These are phyloP conservation scores for human (Homo sapiens) DNA, from an alignment of 2,113 vertebrate genomes.

Conservation along the genomic window DNA sequence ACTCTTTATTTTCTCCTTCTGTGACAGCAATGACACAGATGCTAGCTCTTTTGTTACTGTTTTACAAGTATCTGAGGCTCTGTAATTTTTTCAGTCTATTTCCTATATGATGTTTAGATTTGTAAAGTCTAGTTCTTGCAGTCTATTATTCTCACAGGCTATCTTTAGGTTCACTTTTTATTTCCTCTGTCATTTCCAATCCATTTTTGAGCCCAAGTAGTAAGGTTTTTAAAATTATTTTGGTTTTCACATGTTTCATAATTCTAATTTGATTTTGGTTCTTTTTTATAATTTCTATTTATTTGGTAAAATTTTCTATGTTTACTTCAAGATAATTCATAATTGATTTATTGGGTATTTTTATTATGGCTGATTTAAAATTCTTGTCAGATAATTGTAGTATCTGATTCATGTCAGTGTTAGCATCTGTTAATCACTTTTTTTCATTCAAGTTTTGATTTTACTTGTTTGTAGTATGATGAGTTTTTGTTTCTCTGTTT, in stretches of 20 bases:
- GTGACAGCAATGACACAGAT: background rate
- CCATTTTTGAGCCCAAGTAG: background rate
- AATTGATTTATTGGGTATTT: background rate
- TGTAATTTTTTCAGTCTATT: background rate
- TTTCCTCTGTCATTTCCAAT: background rate
- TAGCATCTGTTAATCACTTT: background rate
- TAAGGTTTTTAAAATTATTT: background rate
- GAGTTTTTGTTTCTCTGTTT: background rate
- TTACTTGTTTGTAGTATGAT: background rate
- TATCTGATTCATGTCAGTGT: background rate
- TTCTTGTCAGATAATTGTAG: background rate
- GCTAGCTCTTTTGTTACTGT: background rate
- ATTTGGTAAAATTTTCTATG: background rate
- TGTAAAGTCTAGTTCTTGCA: background rate
- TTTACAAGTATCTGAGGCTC: background rate
- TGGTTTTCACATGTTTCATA: background rate
- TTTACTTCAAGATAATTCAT: background rate
- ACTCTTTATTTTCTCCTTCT: background rate
- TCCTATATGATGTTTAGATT: background rate
- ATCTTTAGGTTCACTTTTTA: background rate
- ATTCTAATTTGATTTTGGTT: background rate
- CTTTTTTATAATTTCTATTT: background rate
- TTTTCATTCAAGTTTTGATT: background rate
- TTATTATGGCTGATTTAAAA: background rate
- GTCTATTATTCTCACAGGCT: background rate